A percentile compares a stretch with the other conserved stretches of the same genome.
phyloP scores from a whole-genome alignment of 2,797 vertebrate genomes.

The Carapus acus region DNA sequence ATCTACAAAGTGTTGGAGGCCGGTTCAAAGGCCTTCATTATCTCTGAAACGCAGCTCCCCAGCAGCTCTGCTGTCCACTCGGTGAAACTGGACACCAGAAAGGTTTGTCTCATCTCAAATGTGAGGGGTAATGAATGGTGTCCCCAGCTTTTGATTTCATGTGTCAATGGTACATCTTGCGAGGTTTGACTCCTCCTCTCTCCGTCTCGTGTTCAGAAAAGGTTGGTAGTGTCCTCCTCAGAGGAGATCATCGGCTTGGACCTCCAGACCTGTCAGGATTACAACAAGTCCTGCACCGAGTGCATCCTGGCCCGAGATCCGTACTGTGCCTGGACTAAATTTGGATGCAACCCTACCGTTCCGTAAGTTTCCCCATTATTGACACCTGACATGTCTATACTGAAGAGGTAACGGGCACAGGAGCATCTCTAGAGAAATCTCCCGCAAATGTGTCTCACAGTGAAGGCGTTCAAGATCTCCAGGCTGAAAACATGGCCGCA shows the following conservation, averaged over 20 bases:
- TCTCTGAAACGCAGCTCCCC: slow-evolving; percentile 67
- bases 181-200: slow-evolving; percentile 6
- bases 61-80: slow-evolving; percentile 55
- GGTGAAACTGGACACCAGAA: slow-evolving; percentile 70
- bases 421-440: no score
- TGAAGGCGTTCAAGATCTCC: slow-evolving; percentile 67
- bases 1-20: slow-evolving; percentile 74
- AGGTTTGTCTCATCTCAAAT: slow-evolving; percentile 48
- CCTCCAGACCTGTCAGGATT: slow-evolving; percentile 67
- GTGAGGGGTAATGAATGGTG: no score
- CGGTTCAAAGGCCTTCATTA: slow-evolving; percentile 66
- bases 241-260: slow-evolving; percentile 64
- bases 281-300: slow-evolving; percentile 62
- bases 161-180: no score
- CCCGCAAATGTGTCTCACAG: slow-evolving; percentile 43
- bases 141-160: no score
- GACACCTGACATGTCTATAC: no score
- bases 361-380: background rate
- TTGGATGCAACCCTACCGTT: slow-evolving; percentile 56
- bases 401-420: no score
- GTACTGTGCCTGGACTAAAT: slow-evolving; percentile 71
- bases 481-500: slow-evolving; percentile 47
- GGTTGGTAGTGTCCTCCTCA: slow-evolving; percentile 66
- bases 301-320: slow-evolving; percentile 76
- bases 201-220: slow-evolving; percentile 57